A percentile compares a stretch with the other conserved stretches of the same genome.
phyloP scores from a whole-genome alignment of 1,140 invertebrate genomes.

The Pseudomyrmex flavicornis region DNA sequence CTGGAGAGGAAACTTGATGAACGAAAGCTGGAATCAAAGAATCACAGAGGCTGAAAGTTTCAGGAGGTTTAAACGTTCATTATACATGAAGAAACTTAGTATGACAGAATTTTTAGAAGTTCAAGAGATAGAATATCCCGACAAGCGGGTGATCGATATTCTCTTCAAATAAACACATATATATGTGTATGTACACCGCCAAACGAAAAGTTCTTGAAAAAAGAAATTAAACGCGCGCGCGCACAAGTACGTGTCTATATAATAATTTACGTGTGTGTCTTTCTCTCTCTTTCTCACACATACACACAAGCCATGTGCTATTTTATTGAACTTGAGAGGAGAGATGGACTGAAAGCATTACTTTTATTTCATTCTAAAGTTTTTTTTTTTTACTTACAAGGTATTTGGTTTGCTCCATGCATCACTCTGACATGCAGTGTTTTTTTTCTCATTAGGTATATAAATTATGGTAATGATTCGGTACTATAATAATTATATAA shows the following conservation, averaged over 20 bases:
- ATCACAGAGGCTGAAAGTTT: slow-evolving; percentile 3
- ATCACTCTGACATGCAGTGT: slow-evolving; percentile 76
- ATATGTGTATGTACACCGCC: neutral
- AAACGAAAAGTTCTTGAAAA: too few relatives aligned
- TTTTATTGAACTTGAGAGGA: slow-evolving; percentile 51
- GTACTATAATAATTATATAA: slow-evolving; percentile 80
- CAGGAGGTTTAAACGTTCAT: neutral
- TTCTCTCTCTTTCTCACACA: too few relatives aligned
- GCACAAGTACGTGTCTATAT: too few relatives aligned
- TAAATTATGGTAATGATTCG: slow-evolving; percentile 85
- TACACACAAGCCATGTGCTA: slow-evolving; percentile 11
- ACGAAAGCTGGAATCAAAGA: too few relatives aligned
- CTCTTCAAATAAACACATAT: slow-evolving; percentile 5
- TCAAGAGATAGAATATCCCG: slow-evolving; percentile 6
- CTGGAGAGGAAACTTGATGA: neutral
- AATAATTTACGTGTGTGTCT: too few relatives aligned
- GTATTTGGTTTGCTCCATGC: slow-evolving; percentile 82
- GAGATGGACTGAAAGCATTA: slow-evolving; percentile 73
- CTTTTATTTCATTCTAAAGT: slow-evolving; percentile 75
- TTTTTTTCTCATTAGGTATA: slow-evolving; percentile 81
- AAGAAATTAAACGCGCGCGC: too few relatives aligned
- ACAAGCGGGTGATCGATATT: slow-evolving; percentile 7
- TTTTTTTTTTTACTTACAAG: slow-evolving; percentile 80
- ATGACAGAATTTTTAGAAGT: slow-evolving; percentile 28
- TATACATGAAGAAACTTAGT: slow-evolving; percentile 18